These are phyloP conservation scores for Sparidentex hasta DNA, from an alignment of 2,797 vertebrate genomes.

Conservation along the genomic window DNA sequence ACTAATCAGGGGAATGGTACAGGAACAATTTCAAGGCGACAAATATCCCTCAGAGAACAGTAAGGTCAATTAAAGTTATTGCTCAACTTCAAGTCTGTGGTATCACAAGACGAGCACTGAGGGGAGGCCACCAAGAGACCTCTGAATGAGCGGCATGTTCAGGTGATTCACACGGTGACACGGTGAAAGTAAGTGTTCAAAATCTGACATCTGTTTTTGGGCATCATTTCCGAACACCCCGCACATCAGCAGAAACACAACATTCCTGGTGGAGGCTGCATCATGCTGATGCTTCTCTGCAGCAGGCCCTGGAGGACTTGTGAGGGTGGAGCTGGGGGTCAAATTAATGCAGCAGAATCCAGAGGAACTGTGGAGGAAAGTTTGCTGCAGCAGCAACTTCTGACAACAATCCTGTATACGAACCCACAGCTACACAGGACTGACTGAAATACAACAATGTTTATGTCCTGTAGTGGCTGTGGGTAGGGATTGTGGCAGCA, in stretches of 20 bases:
- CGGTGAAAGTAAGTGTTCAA: not conserved
- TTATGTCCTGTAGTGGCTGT: not conserved
- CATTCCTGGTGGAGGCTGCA: slow-evolving; percentile 19
- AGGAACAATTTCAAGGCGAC: not conserved
- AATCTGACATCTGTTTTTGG: not conserved
- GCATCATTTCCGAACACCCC: slow-evolving; percentile 1
- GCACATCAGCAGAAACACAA: slow-evolving; percentile 27
- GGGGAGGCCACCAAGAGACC: not conserved
- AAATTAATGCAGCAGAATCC: slow-evolving; percentile 37
- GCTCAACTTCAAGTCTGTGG: not conserved
- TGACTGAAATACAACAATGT: not conserved
- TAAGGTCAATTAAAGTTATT: not conserved
- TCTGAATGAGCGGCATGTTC: not conserved
- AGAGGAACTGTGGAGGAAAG: slow-evolving; percentile 31
- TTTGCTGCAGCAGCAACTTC: slow-evolving; percentile 24
- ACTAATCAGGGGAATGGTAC: not conserved
- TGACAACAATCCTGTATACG: slow-evolving; percentile 1
- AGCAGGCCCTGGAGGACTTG: slow-evolving; percentile 3
- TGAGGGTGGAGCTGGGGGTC: slow-evolving; percentile 23
- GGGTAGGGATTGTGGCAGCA: not conserved
- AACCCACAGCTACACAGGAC: slow-evolving; percentile 6
- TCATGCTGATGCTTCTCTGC: slow-evolving; percentile 42
- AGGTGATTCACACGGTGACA: not conserved
- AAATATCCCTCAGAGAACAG: not conserved
- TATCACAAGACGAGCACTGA: not conserved